phyloP scores from a whole-genome alignment of 2,797 vertebrate species.

The Vireo griseus region DNA sequence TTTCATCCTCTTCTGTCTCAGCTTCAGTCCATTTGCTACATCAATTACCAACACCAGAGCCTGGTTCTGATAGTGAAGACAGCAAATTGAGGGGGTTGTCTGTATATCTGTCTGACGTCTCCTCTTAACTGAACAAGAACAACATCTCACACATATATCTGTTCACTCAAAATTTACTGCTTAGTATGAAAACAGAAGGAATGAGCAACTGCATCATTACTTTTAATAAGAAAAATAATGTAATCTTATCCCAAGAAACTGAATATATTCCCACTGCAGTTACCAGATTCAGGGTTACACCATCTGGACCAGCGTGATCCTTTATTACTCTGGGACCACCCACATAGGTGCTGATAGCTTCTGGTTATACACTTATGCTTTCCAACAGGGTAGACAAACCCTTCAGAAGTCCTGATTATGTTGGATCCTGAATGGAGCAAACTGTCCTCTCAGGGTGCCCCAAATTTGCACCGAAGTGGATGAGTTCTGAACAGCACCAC shows the following conservation, averaged over 20 bases:
- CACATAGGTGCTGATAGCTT: not conserved
- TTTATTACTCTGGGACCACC: not conserved
- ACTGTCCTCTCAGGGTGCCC: not conserved
- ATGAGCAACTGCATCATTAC: not conserved
- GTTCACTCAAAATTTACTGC: not conserved
- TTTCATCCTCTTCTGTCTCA: not conserved
- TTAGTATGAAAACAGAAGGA: not conserved
- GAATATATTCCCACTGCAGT: not conserved
- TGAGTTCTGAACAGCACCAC: not conserved
- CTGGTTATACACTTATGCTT: not conserved
- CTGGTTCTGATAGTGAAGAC: not conserved
- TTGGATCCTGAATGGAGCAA: fast-evolving
- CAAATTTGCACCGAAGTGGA: not conserved
- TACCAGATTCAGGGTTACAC: not conserved
- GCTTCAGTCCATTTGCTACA: not conserved
- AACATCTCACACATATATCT: not conserved
- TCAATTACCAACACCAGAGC: not conserved
- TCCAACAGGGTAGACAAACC: not conserved
- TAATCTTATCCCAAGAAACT: not conserved
- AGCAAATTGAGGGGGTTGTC: not conserved
- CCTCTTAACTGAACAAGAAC: not conserved
- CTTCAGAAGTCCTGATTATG: not conserved
- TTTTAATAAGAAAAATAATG: not conserved
- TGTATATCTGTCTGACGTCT: not conserved
- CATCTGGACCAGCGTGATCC: not conserved